These are phyloP conservation scores for Neelides folsomi DNA, from an alignment of 2,888 invertebrate species.

Conservation along the genomic window DNA sequence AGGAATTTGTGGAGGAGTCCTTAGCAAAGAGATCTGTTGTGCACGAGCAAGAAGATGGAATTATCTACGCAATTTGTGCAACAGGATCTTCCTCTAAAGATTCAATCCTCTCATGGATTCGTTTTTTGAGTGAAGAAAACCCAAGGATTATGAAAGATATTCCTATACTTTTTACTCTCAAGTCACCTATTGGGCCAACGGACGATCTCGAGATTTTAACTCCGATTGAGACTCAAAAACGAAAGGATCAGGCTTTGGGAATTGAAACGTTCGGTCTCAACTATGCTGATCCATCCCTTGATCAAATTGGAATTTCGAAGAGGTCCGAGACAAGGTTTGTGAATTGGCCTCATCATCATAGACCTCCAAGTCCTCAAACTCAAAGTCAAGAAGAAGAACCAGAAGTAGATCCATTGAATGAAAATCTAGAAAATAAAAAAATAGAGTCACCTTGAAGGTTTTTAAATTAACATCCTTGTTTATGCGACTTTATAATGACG, in stretches of 20 bases:
- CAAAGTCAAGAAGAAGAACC: too few species aligned
- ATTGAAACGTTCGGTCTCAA: slow-evolving; percentile 7
- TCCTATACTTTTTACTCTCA: slow-evolving; percentile 73
- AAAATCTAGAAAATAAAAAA: too few species aligned
- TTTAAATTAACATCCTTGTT: too few species aligned
- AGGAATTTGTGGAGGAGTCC: slow-evolving; percentile 27
- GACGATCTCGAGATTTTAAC: slow-evolving; percentile 21
- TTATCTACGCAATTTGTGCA: slow-evolving; percentile 72
- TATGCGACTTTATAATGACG: too few species aligned
- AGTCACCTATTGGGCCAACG: slow-evolving; percentile 44
- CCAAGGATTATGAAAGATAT: slow-evolving; percentile 52
- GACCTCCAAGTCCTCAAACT: not conserved
- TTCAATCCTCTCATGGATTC: slow-evolving; percentile 82
- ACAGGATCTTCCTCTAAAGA: slow-evolving; percentile 83
- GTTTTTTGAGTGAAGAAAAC: slow-evolving; percentile 61
- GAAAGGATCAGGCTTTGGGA: slow-evolving; percentile 2
- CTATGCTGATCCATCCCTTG: slow-evolving; percentile 15
- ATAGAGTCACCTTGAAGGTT: too few species aligned
- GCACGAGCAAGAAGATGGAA: slow-evolving; percentile 87
- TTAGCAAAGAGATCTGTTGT: slow-evolving; percentile 48
- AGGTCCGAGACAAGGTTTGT: slow-evolving; percentile 26
- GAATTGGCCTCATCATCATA: slow-evolving; percentile 31
- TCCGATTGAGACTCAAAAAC: slow-evolving; percentile 11
- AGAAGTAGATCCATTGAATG: too few species aligned
- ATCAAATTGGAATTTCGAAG: slow-evolving; percentile 25